These are phyloP conservation scores for Limonius californicus DNA, from an alignment of 1,140 invertebrate species.

Conservation along the genomic window DNA sequence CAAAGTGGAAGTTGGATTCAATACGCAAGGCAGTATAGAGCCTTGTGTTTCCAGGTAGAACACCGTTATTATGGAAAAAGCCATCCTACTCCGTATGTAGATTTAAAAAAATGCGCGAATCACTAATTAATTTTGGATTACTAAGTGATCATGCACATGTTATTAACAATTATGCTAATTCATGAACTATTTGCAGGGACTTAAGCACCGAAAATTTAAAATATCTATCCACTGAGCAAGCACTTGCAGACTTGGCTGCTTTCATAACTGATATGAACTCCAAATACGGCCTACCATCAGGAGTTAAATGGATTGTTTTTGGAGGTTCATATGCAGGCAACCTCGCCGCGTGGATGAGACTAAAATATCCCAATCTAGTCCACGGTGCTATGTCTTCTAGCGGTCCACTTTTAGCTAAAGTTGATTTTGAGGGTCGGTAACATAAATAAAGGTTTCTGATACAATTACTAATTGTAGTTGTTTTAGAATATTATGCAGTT, in stretches of 20 bases:
- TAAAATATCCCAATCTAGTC: slow-evolving; percentile 92
- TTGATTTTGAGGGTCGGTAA: no score
- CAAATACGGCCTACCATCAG: no score
- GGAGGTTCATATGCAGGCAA: slow-evolving; percentile 96
- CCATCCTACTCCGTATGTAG: slow-evolving; percentile 75
- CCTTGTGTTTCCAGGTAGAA: slow-evolving; percentile 82
- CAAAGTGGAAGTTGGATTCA: slow-evolving; percentile 77
- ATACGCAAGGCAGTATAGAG: slow-evolving; percentile 75
- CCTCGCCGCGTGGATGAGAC: slow-evolving; percentile 91
- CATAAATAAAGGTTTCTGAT: neutral
- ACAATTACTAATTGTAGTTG: neutral
- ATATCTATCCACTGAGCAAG: slow-evolving; percentile 16
- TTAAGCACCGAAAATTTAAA: slow-evolving; percentile 55
- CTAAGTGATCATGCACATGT: neutral
- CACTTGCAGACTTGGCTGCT: slow-evolving; percentile 13
- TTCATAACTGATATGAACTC: neutral
- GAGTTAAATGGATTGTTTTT: slow-evolving; percentile 64
- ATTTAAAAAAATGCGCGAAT: no score
- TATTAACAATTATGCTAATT: neutral
- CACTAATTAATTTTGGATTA: no score
- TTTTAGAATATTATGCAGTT: slow-evolving; percentile 69
- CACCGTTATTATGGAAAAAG: slow-evolving; percentile 94
- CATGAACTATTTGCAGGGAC: slow-evolving; percentile 8
- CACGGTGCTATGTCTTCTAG: slow-evolving; percentile 73
- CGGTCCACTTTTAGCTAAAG: no score